Percentiles rank a stretch among this genome's conserved stretches.
Evolutionary conservation across 2,113 vertebrate genomes (phyloP).

Genomic region (Mormyrus lacerda): DNA sequence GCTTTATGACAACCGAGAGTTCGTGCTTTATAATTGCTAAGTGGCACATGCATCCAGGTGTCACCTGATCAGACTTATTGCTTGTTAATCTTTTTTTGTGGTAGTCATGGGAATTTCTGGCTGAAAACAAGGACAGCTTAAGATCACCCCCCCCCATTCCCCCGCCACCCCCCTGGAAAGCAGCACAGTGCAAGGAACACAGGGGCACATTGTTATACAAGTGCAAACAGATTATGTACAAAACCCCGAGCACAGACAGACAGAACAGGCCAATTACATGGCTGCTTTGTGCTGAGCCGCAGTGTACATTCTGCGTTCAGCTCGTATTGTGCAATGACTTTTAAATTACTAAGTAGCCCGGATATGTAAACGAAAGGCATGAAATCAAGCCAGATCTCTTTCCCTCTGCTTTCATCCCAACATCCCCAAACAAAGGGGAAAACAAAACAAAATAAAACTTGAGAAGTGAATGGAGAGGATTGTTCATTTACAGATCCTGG

Average conservation of each 20-base stretch:
- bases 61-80: constrained; percentile 3
- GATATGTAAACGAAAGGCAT: constrained; percentile 47
- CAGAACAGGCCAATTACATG: constrained; percentile 52
- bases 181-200: not conserved
- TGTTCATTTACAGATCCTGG: constrained; percentile 48
- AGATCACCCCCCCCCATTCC: not conserved
- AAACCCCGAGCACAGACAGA: constrained; percentile 30
- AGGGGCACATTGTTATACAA: constrained; percentile 9
- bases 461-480: constrained; percentile 48
- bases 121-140: not conserved
- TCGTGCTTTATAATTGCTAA: not conserved
- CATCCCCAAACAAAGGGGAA: constrained; percentile 39
- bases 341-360: constrained; percentile 33
- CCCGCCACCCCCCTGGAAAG: not conserved
- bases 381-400: constrained; percentile 43
- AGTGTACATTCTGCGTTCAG: constrained; percentile 39
- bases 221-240: constrained; percentile 34
- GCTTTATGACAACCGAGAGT: not conserved
- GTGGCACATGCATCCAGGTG: not conserved
- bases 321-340: constrained; percentile 39
- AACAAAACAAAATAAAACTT: constrained; percentile 43
- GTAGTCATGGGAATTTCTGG: not conserved
- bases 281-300: constrained; percentile 50
- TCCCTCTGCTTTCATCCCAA: constrained; percentile 40
- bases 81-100: not conserved